Conservation (phyloP, 2,797 vertebrate species). For the Manis pentadactyla region DNA sequence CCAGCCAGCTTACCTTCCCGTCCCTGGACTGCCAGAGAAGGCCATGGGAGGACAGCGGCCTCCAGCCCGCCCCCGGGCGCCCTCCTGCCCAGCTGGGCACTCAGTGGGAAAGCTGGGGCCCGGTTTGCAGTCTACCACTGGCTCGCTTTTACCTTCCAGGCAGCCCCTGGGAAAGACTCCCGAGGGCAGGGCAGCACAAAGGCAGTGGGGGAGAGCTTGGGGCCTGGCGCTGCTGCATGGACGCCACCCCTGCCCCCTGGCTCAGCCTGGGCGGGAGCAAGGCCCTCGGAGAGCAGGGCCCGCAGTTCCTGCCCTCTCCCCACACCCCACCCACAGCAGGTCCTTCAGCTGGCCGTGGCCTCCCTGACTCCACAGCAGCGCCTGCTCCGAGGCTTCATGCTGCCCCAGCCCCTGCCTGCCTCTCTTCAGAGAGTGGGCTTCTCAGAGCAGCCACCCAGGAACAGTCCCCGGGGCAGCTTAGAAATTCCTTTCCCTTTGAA, state of each 20-base stretch:
- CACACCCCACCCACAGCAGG: rapidly evolving
- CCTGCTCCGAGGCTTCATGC: rapidly evolving
- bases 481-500: not conserved
- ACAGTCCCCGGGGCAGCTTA: not conserved
- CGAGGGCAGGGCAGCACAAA: not conserved
- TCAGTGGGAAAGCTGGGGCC: not conserved
- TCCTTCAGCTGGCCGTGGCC: not conserved
- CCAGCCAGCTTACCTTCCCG: not conserved
- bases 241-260: not conserved
- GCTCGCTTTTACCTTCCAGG: not conserved
- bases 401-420: rapidly evolving
- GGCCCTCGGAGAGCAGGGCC: not conserved
- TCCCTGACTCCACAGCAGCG: no score
- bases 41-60: not conserved
- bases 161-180: not conserved
- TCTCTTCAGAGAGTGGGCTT: not conserved
- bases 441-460: not conserved
- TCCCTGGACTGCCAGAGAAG: not conserved
- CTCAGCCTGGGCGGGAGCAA: not conserved
- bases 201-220: rapidly evolving
- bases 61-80: rapidly evolving
- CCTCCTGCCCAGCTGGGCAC: rapidly evolving
- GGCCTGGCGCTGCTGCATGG: rapidly evolving
- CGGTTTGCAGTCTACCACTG: rapidly evolving
- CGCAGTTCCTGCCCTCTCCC: not conserved